Evolutionary conservation across 2,888 invertebrate species (phyloP).

Genomic region (Drosophila recens): DNA sequence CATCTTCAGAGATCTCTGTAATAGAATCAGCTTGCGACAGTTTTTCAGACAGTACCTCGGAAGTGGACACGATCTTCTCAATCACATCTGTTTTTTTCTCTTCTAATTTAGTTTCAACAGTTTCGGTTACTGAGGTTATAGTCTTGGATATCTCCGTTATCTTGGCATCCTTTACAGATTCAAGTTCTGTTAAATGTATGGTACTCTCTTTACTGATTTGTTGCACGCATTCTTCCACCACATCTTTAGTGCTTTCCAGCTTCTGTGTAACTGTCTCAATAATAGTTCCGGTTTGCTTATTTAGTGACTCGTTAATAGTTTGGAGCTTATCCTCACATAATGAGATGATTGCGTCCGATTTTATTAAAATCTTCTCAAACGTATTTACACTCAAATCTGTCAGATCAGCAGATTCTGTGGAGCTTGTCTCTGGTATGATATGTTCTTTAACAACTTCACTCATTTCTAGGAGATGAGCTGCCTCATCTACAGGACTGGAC

Average conservation of each 20-base stretch:
- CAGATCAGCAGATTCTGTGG: conserved; percentile 3
- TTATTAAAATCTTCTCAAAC: conserved; percentile 17
- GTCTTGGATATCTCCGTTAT: conserved; percentile 32
- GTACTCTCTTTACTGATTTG: conserved; percentile 45
- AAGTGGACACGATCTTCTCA: conserved; percentile 20
- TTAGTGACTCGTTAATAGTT: conserved; percentile 24
- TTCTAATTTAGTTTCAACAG: conserved; percentile 30
- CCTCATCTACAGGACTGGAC: conserved; percentile 73
- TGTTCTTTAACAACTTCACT: conserved; percentile 44
- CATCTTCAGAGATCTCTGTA: conserved; percentile 45
- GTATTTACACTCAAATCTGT: conserved; percentile 21
- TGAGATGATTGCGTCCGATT: conserved; percentile 32
- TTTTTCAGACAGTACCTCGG: conserved; percentile 29
- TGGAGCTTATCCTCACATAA: conserved; percentile 28
- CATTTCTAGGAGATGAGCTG: conserved; percentile 36
- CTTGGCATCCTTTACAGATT: conserved; percentile 37
- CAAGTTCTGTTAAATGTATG: conserved; percentile 34
- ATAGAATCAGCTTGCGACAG: conserved; percentile 11
- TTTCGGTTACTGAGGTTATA: conserved; percentile 32
- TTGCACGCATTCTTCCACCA: conserved; percentile 36
- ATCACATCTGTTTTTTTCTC: conserved; percentile 34
- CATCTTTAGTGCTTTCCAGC: conserved; percentile 47
- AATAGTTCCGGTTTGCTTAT: conserved; percentile 28
- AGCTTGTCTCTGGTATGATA: conserved; percentile 38
- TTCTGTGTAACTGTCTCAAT: conserved; percentile 28